phyloP scores from a whole-genome alignment of 2,113 vertebrate genomes.

The Crocuta crocuta region DNA sequence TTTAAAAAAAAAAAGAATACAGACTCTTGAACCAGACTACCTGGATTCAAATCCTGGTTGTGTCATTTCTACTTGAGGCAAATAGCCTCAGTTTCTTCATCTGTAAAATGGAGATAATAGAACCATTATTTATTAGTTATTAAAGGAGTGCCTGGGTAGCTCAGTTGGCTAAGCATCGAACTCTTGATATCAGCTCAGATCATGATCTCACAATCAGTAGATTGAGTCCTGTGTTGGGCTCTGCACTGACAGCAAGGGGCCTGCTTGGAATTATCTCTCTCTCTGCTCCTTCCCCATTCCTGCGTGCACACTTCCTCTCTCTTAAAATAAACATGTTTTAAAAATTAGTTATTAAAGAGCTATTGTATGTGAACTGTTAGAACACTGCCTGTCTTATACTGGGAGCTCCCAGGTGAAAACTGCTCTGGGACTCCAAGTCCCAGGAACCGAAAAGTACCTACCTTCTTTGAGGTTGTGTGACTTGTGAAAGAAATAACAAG shows the following conservation, averaged over 20 bases:
- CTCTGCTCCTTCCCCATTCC: no score
- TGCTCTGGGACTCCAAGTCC: not conserved
- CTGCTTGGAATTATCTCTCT: no score
- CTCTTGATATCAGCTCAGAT: no score
- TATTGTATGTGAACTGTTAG: not conserved
- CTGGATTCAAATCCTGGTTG: not conserved
- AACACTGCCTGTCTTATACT: not conserved
- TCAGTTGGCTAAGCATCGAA: no score
- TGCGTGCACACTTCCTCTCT: no score
- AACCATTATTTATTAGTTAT: not conserved
- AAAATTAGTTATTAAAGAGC: not conserved
- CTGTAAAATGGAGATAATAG: not conserved
- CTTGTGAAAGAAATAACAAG: not conserved
- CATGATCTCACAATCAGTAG: no score
- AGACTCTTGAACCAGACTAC: not conserved
- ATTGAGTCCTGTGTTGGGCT: no score
- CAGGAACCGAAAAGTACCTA: not conserved
- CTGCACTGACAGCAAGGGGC: no score
- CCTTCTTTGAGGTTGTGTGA: not conserved
- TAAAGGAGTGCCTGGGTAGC: not conserved
- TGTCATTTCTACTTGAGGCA: not conserved
- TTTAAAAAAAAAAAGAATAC: not conserved
- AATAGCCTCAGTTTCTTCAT: constrained; percentile 5
- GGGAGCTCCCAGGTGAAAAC: not conserved
- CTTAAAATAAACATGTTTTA: no score